Conservation (phyloP, 2,113 vertebrate species). For the Melanerpes formicivorus region DNA sequence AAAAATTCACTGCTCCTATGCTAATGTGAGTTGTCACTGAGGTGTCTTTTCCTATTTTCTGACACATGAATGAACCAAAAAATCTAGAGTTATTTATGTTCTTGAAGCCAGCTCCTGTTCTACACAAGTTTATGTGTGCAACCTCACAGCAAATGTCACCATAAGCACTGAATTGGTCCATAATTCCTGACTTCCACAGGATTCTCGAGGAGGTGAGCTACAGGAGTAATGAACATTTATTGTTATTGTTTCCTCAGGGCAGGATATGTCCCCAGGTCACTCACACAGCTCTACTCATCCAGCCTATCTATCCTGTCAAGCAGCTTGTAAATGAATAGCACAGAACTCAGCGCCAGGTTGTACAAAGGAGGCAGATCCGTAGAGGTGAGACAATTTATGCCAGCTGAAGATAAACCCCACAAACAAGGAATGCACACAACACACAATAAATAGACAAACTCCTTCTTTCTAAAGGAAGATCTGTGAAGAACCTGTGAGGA, state of each 20-base stretch:
- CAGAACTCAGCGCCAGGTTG: not conserved
- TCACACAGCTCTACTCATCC: not conserved
- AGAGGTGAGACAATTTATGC: not conserved
- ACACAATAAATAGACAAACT: not conserved
- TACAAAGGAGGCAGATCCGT: not conserved
- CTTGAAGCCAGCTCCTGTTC: not conserved
- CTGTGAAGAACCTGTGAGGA: not conserved
- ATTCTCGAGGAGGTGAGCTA: not conserved
- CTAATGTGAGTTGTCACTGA: not conserved
- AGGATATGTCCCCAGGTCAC: not conserved
- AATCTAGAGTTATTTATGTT: not conserved
- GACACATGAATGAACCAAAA: not conserved
- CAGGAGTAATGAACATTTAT: not conserved
- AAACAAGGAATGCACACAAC: not conserved
- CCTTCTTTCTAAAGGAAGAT: not conserved
- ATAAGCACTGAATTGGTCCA: fast-evolving
- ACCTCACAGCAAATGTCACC: not conserved
- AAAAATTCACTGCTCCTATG: not conserved
- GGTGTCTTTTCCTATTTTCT: not conserved
- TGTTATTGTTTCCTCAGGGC: not conserved
- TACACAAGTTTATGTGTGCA: not conserved
- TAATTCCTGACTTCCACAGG: not conserved
- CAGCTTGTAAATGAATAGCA: not conserved
- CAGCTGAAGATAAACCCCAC: not conserved
- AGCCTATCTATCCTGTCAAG: not conserved